phyloP scores from a whole-genome alignment of 2,797 vertebrate species.

The Orestias chungarensis region DNA sequence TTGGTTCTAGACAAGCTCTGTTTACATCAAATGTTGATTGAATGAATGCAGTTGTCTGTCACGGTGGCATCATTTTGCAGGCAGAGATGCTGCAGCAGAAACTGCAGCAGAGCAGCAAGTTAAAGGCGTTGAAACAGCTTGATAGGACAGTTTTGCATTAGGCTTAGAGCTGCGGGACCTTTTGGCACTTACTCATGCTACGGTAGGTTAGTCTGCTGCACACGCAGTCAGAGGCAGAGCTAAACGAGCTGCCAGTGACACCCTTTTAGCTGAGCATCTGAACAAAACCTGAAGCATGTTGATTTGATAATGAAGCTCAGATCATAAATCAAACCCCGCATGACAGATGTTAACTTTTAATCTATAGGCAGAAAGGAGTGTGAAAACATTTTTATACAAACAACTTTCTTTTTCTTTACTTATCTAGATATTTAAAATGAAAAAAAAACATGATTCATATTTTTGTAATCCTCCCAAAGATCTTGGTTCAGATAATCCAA shows the following conservation, averaged over 20 bases:
- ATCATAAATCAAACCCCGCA: slow-evolving; percentile 31
- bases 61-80: slow-evolving; percentile 32
- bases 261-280: slow-evolving; percentile 12
- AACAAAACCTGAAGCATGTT: slow-evolving; percentile 18
- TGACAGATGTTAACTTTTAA: slow-evolving; percentile 5
- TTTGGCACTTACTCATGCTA: slow-evolving; percentile 53
- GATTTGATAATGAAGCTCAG: slow-evolving; percentile 6
- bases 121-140: slow-evolving; percentile 20
- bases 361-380: background rate
- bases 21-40: slow-evolving; percentile 53
- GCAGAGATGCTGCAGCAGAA: slow-evolving; percentile 25
- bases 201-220: slow-evolving; percentile 35
- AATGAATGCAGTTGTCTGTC: slow-evolving; percentile 35
- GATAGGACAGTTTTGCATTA: slow-evolving; percentile 22
- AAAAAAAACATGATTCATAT: background rate
- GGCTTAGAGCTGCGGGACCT: slow-evolving; percentile 38
- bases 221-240: slow-evolving; percentile 31
- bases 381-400: background rate
- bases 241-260: slow-evolving; percentile 39
- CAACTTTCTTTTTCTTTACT: background rate
- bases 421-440: background rate
- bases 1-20: slow-evolving; percentile 40
- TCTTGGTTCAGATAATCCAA: background rate
- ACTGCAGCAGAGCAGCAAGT: slow-evolving; percentile 37
- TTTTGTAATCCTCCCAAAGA: background rate